Percentiles rank a stretch among this genome's conserved stretches.
phyloP scores from a whole-genome alignment of 2,113 vertebrate species.

The Dromaius novaehollandiae region DNA sequence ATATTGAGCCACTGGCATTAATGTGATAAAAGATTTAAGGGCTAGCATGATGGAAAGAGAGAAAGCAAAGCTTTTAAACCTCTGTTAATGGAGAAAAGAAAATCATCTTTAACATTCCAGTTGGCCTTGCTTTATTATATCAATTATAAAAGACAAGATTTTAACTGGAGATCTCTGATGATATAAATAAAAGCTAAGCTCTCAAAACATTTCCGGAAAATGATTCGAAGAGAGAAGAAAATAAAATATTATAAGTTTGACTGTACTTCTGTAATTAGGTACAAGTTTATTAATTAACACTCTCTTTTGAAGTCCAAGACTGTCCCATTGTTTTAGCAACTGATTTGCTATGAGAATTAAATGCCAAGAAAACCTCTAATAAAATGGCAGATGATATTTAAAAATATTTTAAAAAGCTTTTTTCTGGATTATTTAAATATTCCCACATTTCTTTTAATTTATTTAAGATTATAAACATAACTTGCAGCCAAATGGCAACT shows the following conservation, averaged over 20 bases:
- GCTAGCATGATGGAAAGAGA: not conserved
- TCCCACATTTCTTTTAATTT: not conserved
- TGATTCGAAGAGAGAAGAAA: not conserved
- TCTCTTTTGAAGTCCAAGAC: not conserved
- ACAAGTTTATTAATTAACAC: not conserved
- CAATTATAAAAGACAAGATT: slow-evolving; percentile 3
- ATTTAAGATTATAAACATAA: not conserved
- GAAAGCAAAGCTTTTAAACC: slow-evolving; percentile 28
- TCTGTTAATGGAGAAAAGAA: not conserved
- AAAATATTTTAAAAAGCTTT: not conserved
- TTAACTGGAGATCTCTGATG: not conserved
- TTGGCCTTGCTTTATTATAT: not conserved
- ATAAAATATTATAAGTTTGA: not conserved
- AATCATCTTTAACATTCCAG: not conserved
- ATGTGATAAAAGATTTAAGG: not conserved
- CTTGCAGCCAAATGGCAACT: not conserved
- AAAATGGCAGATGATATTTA: not conserved
- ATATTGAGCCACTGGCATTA: not conserved
- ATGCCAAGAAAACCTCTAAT: not conserved
- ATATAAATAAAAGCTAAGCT: not conserved
- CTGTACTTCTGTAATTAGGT: not conserved
- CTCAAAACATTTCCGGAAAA: not conserved
- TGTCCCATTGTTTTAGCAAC: not conserved
- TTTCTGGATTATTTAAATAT: not conserved
- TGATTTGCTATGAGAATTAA: not conserved